Percentiles rank a stretch among this genome's conserved stretches.
Conservation (phyloP, 2,797 vertebrate genomes). For the Channa striata region DNA sequence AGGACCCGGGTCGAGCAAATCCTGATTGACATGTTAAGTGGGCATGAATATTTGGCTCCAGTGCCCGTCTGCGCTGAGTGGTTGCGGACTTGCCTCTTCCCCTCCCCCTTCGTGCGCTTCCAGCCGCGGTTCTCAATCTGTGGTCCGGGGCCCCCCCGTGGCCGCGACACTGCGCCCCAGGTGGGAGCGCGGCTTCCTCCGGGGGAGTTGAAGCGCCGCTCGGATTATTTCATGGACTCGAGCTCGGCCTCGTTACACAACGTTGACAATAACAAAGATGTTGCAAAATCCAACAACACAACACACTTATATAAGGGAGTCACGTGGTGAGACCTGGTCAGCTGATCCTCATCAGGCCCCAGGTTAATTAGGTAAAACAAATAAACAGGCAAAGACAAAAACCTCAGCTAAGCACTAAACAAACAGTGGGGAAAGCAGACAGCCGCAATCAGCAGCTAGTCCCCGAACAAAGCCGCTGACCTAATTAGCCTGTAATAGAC, state of each 20-base stretch:
- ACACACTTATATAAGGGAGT: slow-evolving; percentile 7
- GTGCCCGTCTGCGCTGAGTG: slow-evolving; percentile 84
- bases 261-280: slow-evolving; percentile 15
- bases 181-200: slow-evolving; percentile 25
- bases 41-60: slow-evolving; percentile 86
- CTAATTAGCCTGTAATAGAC: background rate
- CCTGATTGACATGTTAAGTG: slow-evolving; percentile 96
- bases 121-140: slow-evolving; percentile 55
- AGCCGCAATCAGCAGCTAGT: slow-evolving; percentile 6
- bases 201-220: slow-evolving; percentile 35
- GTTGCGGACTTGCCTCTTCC: slow-evolving; percentile 78
- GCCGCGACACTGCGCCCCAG: slow-evolving; percentile 44
- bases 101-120: slow-evolving; percentile 59
- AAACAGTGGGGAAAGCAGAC: slow-evolving; percentile 17
- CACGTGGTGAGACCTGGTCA: slow-evolving; percentile 9
- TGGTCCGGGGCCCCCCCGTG: slow-evolving; percentile 51
- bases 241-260: slow-evolving; percentile 39
- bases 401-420: slow-evolving; percentile 10
- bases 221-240: slow-evolving; percentile 32
- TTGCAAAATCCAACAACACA: slow-evolving; percentile 26
- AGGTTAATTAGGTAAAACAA: slow-evolving; percentile 38
- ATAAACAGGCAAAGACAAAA: slow-evolving; percentile 32
- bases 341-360: background rate
- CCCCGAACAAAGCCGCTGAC: background rate
- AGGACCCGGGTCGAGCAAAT: slow-evolving; percentile 84